Base-by-base conservation (phyloP, 2,113 vertebrate genomes). In the Alces alces region DNA sequence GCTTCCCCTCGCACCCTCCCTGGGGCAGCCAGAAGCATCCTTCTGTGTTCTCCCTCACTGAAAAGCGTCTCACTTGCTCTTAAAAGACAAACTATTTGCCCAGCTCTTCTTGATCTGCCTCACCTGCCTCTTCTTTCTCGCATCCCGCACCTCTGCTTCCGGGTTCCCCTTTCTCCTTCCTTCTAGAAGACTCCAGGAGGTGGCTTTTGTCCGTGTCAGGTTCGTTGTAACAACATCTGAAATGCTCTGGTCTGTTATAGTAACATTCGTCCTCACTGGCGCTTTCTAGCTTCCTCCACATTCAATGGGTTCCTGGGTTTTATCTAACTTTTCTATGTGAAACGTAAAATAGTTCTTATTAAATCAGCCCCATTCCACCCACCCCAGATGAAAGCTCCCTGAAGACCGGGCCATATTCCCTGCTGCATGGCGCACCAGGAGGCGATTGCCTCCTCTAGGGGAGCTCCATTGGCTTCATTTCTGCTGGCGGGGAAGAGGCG, bases 251-350 rank as follows among this genome's bases (percentile, higher is more conserved):
- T 16, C 58, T 14, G 39, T 3, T 39, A 93, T 0, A 61, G 33
- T 6, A 79, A 21, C 27, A 12, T 7, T 55, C 30, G 33, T 50
- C 50, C 39, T 36, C 90, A 0, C 66, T 0, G 60, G 78, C 8
- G 3, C 79, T 17, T 60, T 52, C 61, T 11, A 25, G 50, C n/a
- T n/a, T 8, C 30, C 12, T 25, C 83, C 61, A 52, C 45, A 16
- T 8, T 30, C 3, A 2, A 1, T 2, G 11, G 19, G 36, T 43
- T n/a, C 76, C 83, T 30, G 0, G 28, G 52, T 47, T n/a, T 33
- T 21, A 39, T 39, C 23, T 23, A 12, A 14, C 52, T 30, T 60
- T 25, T 64, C 55, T 13, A 5, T 0, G 25, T 9, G 17, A 43
- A 28, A 27, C 30, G 1, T 80, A 80, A 80, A 80, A 52, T 13